These are phyloP conservation scores for Polyommatus icarus DNA, from an alignment of 2,888 invertebrate species.

Conservation along the genomic window DNA sequence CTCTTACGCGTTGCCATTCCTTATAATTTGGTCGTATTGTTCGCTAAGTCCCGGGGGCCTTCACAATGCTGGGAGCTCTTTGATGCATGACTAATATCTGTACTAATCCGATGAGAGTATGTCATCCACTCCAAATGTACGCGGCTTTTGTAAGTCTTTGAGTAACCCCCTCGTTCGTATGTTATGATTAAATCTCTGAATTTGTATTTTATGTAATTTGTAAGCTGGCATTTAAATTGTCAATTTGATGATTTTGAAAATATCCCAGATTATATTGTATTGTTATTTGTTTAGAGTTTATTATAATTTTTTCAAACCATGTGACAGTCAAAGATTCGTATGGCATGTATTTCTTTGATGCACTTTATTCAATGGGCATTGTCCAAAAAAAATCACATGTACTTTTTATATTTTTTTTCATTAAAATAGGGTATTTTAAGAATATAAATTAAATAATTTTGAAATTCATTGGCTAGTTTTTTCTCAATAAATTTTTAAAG, in stretches of 20 bases:
- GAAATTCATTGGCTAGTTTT: no score
- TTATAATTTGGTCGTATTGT: constrained; percentile 73
- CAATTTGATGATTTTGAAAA: neutral
- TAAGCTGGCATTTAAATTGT: neutral
- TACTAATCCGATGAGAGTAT: constrained; percentile 71
- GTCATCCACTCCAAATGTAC: constrained; percentile 73
- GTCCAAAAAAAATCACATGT: no score
- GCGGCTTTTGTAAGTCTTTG: constrained; percentile 60
- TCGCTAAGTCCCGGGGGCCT: constrained; percentile 63
- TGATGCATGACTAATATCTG: constrained; percentile 75
- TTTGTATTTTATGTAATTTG: constrained; percentile 26
- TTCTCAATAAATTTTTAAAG: no score
- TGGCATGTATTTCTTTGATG: no score
- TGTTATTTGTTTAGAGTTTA: no score
- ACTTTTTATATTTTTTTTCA: no score
- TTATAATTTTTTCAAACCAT: no score
- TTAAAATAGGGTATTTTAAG: no score
- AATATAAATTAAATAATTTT: no score
- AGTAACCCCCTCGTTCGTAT: constrained; percentile 59
- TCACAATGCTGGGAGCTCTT: constrained; percentile 63
- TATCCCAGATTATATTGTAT: neutral
- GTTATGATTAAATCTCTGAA: constrained; percentile 36
- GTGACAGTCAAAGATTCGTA: no score
- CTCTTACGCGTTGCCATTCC: constrained; percentile 63
- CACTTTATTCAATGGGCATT: no score